Base-by-base conservation (phyloP, 2,888 invertebrate species). In the Cephus spinipes region DNA sequence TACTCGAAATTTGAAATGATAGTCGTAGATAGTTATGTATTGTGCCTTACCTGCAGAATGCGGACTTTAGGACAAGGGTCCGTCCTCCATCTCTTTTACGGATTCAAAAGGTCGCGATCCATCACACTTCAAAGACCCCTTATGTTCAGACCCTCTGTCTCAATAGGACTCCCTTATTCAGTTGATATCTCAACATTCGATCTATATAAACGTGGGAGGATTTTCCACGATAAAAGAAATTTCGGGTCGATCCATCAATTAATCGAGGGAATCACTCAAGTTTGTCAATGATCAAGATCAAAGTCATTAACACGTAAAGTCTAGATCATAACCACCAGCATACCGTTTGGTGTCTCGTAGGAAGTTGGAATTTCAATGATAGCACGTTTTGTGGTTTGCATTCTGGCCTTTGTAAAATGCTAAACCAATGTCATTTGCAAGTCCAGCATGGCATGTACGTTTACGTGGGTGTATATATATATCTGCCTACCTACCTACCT, bases 81-180 rank as follows among this genome's bases (percentile, higher is more conserved):
- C 74, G 40, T 74, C 71, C 74, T 75, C 36, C 30, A 32, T 40
- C 77, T 77, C 74, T 77, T 77, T 74, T 75, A 69, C 77, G 69
- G 74, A 77, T 77, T 74, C 68, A 77, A 77, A 77, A 77, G 74
- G 74, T 75, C 74, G 77, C 74, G 71, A 77, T 77, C 77, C 69
- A 77, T 77, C 77, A 77, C 77, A 77, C 77, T 77, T 74, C 74
- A 77, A 71, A 71, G 32, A 31, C 9, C 71, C 71, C 71, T 71
- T 32, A 30, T 71, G 31, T 30, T 71, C 71, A n/a, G 71, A 32
- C 31, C 32, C 71, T 32, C 73, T 74, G 68, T 69, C 68, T 77
- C 74, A 35, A 35, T 68, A 35, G 73, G 73, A 68, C 74, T 73
- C 73, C 74, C 74, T 35, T 74, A 35, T 68, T 77, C 31, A 69